Base-by-base conservation (phyloP, 1,140 invertebrate species). In the Chrysopa pallens region DNA sequence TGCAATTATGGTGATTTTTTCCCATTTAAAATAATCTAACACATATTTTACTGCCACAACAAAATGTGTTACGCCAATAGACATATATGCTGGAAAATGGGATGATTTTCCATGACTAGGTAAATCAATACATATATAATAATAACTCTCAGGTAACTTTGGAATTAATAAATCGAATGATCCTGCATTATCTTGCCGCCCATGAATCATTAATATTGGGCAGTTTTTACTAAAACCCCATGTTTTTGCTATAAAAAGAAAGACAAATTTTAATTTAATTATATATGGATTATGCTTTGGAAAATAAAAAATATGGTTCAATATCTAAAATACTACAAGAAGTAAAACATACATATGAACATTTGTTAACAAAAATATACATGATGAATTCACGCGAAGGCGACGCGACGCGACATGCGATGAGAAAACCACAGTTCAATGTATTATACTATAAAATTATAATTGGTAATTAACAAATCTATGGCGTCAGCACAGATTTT, bases 21-120 rank as follows among this genome's bases (percentile, higher is more conserved):
- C 46, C 73, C 74, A 78, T 17, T 66, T 52, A 39, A 81, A 63
- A 48, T 71, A 54, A 29, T 73, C 57, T 7, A 75, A 53, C 2
- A 79, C 58, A 42, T 57, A 42, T 39, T 63, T 59, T 4, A 79
- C 56, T 6, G 66, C 49, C 7, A 70, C 44, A 0, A 71, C 52
- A 50, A 62, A 69, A 49, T 66, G 60, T 6, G 65, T 49, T 36
- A 51, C 62, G 15, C 68, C 53, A 23, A 74, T 55, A 4, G 57
- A 50, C 38, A 63, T 37, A 33, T 73, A 72, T 9, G 51, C 41
- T 41, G 73, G 71, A 42, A 72, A 70, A 33, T 66, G 66, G 41
- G 73, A 73, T 5, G 79, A 83, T 8, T 59, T 60, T 3, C 82
- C 82, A 60, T 83, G 78, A 2, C 77, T 74, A 6, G 78, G 78